Conservation (phyloP, 2,113 vertebrate genomes). For the Heterochromis multidens region DNA sequence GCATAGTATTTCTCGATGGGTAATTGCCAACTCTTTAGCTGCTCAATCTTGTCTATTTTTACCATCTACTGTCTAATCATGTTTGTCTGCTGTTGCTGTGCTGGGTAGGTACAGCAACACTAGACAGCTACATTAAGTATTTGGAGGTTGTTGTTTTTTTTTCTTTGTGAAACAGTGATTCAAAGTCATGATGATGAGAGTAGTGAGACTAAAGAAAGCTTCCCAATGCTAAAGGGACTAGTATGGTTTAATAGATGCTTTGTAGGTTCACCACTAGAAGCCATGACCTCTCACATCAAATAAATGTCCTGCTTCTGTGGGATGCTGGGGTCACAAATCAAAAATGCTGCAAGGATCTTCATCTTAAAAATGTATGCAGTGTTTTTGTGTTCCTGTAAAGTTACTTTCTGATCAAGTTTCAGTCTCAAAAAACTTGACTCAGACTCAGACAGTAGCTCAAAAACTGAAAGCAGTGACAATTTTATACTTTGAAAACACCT, state of each 20-base stretch:
- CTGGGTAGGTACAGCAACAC: not conserved
- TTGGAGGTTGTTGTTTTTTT: not conserved
- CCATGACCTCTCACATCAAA: no score
- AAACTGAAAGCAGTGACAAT: not conserved
- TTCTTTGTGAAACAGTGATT: not conserved
- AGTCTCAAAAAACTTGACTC: not conserved
- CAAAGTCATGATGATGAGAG: not conserved
- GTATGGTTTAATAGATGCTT: no score
- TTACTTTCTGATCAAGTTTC: not conserved
- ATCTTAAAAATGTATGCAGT: fast-evolving
- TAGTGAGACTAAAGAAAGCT: not conserved
- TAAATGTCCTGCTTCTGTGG: no score
- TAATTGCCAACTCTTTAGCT: not conserved
- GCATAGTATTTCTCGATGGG: not conserved
- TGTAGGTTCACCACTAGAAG: not conserved
- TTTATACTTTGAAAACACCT: not conserved
- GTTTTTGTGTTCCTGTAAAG: not conserved
- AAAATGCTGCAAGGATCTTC: no score
- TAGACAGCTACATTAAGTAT: not conserved
- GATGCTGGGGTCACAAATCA: no score
- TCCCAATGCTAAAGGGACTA: no score
- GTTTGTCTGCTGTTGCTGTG: not conserved
- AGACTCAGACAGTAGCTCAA: not conserved
- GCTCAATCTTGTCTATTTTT: not conserved
- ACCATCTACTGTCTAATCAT: not conserved